Conservation (phyloP, 2,888 invertebrate genomes). For the Nipponacmea schrenckii region DNA sequence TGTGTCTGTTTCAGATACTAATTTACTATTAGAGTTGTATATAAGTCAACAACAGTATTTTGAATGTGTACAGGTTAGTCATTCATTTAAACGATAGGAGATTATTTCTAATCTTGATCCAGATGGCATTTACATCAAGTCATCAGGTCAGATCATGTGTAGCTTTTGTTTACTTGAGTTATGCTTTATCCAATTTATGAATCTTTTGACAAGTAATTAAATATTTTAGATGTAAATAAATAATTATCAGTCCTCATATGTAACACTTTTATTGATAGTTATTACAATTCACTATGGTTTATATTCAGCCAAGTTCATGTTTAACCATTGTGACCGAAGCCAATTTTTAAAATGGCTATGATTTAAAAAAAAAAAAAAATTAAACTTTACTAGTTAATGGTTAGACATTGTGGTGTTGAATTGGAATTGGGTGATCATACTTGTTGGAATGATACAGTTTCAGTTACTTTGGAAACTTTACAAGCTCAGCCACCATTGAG, state of each 20-base stretch:
- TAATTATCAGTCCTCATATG: too few relatives aligned
- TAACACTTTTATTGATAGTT: too few relatives aligned
- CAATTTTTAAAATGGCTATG: too few relatives aligned
- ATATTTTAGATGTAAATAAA: too few relatives aligned
- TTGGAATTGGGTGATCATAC: slow-evolving; percentile 73
- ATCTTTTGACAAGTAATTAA: too few relatives aligned
- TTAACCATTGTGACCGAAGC: too few relatives aligned
- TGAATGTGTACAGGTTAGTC: slow-evolving; percentile 74
- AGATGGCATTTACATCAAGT: too few relatives aligned
- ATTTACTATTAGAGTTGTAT: slow-evolving; percentile 84
- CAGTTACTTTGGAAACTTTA: slow-evolving; percentile 15
- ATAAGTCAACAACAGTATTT: slow-evolving; percentile 78
- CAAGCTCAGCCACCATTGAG: slow-evolving; percentile 16
- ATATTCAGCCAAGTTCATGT: too few relatives aligned
- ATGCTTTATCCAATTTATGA: slow-evolving; percentile 8
- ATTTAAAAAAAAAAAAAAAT: too few relatives aligned
- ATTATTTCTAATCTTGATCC: neutral
- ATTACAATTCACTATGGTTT: too few relatives aligned
- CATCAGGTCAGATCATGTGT: neutral
- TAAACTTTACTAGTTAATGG: slow-evolving; percentile 71
- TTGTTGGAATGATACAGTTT: slow-evolving; percentile 34
- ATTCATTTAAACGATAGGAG: neutral
- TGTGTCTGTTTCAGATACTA: slow-evolving; percentile 66
- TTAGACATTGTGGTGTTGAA: slow-evolving; percentile 77
- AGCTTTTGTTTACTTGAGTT: slow-evolving; percentile 20